Evolutionary conservation across 2,888 invertebrate species (phyloP).

Genomic region (Drosophila atripex): DNA sequence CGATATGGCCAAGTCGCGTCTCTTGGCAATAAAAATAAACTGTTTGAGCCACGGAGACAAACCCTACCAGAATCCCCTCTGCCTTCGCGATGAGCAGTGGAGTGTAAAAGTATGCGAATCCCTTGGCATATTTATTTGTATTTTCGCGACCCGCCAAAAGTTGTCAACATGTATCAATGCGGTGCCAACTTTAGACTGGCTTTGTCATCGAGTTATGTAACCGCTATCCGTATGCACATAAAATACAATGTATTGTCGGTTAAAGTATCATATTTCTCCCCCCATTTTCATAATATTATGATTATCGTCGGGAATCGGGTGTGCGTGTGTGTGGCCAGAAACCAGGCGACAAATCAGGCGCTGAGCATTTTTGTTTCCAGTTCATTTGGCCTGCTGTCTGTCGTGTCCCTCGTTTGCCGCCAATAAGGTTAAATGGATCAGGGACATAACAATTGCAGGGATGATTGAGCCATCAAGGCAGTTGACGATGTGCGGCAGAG

Average conservation of each 20-base stretch:
- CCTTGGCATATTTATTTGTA: conserved; percentile 59
- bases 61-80: conserved; percentile 19
- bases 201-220: conserved; percentile 47
- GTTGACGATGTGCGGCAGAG: conserved; percentile 7
- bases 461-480: conserved; percentile 53
- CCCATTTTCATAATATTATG: conserved; percentile 60
- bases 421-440: conserved; percentile 25
- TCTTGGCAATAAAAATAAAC: conserved; percentile 74
- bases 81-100: conserved; percentile 38
- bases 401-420: conserved; percentile 11
- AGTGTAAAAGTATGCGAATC: conserved; percentile 48
- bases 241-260: conserved; percentile 59
- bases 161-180: conserved; percentile 74
- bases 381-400: conserved; percentile 38
- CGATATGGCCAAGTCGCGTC: conserved; percentile 68
- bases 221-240: conserved; percentile 49
- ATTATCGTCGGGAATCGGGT: conserved; percentile 44
- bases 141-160: conserved; percentile 55
- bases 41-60: conserved; percentile 25
- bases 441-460: conserved; percentile 43
- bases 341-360: conserved; percentile 59
- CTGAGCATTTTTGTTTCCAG: conserved; percentile 55
- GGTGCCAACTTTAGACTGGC: conserved; percentile 29
- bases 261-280: conserved; percentile 66
- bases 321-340: conserved; percentile 40